Evolutionary conservation across 1,140 invertebrate genomes (phyloP).

Genomic region (Scaptodrosophila lebanonensis): DNA sequence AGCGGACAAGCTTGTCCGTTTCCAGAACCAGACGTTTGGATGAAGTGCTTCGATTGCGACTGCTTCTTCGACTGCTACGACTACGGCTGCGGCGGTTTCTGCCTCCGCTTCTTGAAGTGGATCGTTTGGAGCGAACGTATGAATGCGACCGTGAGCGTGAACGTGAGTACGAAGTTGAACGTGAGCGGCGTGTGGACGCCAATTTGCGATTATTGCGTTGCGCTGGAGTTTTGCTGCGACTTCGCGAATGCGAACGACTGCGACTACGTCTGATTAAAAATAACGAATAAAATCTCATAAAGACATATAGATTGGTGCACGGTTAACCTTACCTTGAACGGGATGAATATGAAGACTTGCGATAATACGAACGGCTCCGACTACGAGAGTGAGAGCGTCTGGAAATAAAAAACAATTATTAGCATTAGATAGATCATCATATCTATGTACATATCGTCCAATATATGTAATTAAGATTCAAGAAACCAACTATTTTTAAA

Average conservation of each 20-base stretch:
- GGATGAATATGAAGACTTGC: slow-evolving; percentile 65
- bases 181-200: slow-evolving; percentile 69
- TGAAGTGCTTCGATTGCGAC: slow-evolving; percentile 20
- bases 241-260: slow-evolving; percentile 44
- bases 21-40: slow-evolving; percentile 49
- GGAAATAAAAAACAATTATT: too few relatives aligned
- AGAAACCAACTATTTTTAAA: too few relatives aligned
- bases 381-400: slow-evolving; percentile 57
- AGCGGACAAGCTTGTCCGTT: slow-evolving; percentile 61
- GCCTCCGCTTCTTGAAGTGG: slow-evolving; percentile 62
- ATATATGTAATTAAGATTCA: too few relatives aligned
- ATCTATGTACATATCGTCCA: too few relatives aligned
- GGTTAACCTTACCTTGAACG: slow-evolving; percentile 43
- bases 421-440: too few relatives aligned
- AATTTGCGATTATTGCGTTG: slow-evolving; percentile 62
- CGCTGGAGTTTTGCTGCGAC: slow-evolving; percentile 47
- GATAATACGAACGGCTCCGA: slow-evolving; percentile 67
- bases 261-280: slow-evolving; percentile 48
- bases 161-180: slow-evolving; percentile 71
- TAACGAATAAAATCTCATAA: neutral
- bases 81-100: slow-evolving; percentile 39
- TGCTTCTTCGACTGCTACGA: slow-evolving; percentile 23
- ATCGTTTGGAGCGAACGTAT: slow-evolving; percentile 67
- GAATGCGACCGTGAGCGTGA: slow-evolving; percentile 77
- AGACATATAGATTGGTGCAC: neutral